Percentiles rank a stretch among this genome's conserved stretches.
phyloP scores from a whole-genome alignment of 2,888 invertebrate genomes.

The Nematopogon swammerdamellus region DNA sequence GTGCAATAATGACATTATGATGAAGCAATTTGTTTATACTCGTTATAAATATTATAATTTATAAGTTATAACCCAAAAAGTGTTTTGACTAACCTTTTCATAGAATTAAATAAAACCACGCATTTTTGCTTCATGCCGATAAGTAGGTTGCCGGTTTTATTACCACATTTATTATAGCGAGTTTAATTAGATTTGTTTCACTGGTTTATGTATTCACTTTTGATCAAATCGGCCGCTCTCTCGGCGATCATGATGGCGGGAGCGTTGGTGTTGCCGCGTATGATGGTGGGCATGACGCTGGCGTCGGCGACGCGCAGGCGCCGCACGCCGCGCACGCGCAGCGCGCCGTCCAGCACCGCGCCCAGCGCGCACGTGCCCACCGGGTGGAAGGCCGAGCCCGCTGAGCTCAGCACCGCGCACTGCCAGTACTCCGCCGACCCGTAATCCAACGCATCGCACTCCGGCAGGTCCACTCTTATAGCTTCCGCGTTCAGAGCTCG shows the following conservation, averaged over 20 bases:
- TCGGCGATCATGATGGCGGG: constrained; percentile 42
- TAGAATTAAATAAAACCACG: no score
- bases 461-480: constrained; percentile 21
- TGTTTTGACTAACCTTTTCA: no score
- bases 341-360: constrained; percentile 23
- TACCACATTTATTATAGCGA: no score
- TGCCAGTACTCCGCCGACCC: constrained; percentile 31
- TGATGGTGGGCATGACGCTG: constrained; percentile 30
- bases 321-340: constrained; percentile 24
- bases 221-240: constrained; percentile 32
- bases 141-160: no score
- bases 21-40: no score
- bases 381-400: constrained; percentile 38
- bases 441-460: constrained; percentile 17
- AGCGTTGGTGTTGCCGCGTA: constrained; percentile 39
- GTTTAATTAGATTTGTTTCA: no score
- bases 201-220: no score
- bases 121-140: no score
- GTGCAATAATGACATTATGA: no score
- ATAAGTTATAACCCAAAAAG: no score
- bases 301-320: constrained; percentile 35
- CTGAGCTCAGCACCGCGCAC: constrained; percentile 32
- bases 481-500: constrained; percentile 21
- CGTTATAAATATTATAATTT: no score
- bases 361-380: constrained; percentile 39